Evolutionary conservation across 2,797 vertebrate species (phyloP).

Genomic region (Falco peregrinus): DNA sequence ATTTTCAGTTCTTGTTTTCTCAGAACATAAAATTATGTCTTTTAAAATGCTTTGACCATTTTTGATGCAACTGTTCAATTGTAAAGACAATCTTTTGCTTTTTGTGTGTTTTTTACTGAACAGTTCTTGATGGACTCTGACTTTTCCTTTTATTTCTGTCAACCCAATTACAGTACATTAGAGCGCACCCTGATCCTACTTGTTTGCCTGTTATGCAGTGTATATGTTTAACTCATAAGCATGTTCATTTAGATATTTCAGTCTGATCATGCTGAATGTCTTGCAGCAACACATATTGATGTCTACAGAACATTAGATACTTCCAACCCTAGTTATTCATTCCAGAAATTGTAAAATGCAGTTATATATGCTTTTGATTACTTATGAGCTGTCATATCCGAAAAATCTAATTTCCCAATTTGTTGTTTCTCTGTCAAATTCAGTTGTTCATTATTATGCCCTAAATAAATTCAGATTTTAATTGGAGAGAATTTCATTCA

Average conservation of each 20-base stretch:
- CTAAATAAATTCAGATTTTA: constrained; percentile 7
- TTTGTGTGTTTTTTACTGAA: constrained; percentile 75
- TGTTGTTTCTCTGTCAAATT: constrained; percentile 13
- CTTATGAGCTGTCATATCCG: not conserved
- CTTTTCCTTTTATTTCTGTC: constrained; percentile 89
- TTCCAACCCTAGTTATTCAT: constrained; percentile 53
- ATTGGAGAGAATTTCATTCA: constrained; percentile 32
- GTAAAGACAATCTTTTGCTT: constrained; percentile 73
- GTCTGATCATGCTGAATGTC: constrained; percentile 80
- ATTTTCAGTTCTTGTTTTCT: constrained; percentile 77
- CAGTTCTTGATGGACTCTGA: constrained; percentile 86
- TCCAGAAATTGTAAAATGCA: constrained; percentile 43
- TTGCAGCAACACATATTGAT: constrained; percentile 77
- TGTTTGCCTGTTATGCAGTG: constrained; percentile 71
- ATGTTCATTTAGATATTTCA: constrained; percentile 84
- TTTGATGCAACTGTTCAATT: constrained; percentile 79
- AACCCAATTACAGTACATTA: constrained; percentile 79
- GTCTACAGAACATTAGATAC: constrained; percentile 63
- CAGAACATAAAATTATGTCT: constrained; percentile 68
- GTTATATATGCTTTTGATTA: constrained; percentile 17
- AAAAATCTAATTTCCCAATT: constrained; percentile 9
- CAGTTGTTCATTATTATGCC: constrained; percentile 6
- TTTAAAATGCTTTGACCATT: constrained; percentile 75
- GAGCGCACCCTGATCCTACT: constrained; percentile 69
- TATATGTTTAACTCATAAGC: constrained; percentile 79